These are phyloP conservation scores for Sturmia bella DNA, from an alignment of 2,888 invertebrate genomes.

Conservation along the genomic window DNA sequence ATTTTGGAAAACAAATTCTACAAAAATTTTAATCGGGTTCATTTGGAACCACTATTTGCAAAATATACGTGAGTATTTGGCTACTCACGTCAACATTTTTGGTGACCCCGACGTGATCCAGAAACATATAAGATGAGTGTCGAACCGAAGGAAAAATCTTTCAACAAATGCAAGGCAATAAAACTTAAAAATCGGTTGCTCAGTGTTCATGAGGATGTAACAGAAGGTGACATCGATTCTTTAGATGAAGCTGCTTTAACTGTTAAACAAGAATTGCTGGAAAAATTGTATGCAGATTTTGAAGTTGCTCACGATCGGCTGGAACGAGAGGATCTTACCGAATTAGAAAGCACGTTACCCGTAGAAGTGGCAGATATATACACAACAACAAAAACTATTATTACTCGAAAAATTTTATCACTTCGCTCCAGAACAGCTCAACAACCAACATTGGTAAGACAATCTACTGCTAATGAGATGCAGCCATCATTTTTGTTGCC, in stretches of 20 bases:
- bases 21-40: slow-evolving; percentile 4
- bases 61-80: too few relatives aligned
- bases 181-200: background rate
- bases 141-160: background rate
- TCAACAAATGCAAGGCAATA: slow-evolving; percentile 20
- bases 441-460: slow-evolving; percentile 15
- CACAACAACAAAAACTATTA: background rate
- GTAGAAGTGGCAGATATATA: background rate
- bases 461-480: too few relatives aligned
- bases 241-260: slow-evolving; percentile 7
- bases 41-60: background rate
- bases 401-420: slow-evolving; percentile 1
- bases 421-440: background rate
- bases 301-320: slow-evolving; percentile 15
- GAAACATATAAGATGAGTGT: background rate
- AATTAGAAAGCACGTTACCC: slow-evolving; percentile 35
- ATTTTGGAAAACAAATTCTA: too few relatives aligned
- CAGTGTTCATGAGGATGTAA: background rate
- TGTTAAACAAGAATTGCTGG: slow-evolving; percentile 3
- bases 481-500: slow-evolving; percentile 15
- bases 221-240: background rate
- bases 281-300: slow-evolving; percentile 19
- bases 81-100: slow-evolving; percentile 4
- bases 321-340: slow-evolving; percentile 16
- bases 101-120: slow-evolving; percentile 34